These are phyloP conservation scores for Enteromius argenteus DNA, from an alignment of 2,797 vertebrate genomes.

Conservation along the genomic window DNA sequence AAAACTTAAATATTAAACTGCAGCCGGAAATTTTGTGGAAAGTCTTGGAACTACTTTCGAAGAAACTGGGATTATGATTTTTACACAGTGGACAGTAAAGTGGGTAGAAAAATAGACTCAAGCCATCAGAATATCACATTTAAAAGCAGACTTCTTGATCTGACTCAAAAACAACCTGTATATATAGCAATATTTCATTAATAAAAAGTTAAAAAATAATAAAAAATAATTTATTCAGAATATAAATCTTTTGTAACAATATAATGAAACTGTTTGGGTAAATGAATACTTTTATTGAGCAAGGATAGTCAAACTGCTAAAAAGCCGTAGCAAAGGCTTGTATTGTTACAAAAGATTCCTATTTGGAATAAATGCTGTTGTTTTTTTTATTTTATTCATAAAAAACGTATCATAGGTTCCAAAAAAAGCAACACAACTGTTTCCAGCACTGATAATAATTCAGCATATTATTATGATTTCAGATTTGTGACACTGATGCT, in stretches of 20 bases:
- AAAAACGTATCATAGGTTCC: neutral
- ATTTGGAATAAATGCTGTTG: neutral
- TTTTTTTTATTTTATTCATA: neutral
- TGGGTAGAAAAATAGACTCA: neutral
- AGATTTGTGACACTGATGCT: neutral
- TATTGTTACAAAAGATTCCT: neutral
- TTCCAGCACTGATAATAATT: too few species aligned
- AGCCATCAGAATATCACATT: neutral
- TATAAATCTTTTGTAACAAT: neutral
- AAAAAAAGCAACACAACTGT: too few species aligned
- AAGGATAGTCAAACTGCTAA: neutral
- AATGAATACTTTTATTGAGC: neutral
- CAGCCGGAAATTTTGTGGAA: neutral
- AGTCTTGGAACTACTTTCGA: neutral
- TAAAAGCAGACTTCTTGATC: neutral
- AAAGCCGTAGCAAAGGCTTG: neutral
- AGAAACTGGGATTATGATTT: neutral
- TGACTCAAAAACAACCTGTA: neutral
- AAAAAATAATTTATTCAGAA: neutral
- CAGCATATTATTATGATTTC: neutral
- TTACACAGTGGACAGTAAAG: neutral
- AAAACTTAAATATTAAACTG: neutral
- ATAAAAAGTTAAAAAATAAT: neutral
- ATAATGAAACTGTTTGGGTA: neutral
- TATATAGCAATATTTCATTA: neutral